Base-by-base conservation (phyloP, 1,140 invertebrate species). In the Diuraphis noxia region DNA sequence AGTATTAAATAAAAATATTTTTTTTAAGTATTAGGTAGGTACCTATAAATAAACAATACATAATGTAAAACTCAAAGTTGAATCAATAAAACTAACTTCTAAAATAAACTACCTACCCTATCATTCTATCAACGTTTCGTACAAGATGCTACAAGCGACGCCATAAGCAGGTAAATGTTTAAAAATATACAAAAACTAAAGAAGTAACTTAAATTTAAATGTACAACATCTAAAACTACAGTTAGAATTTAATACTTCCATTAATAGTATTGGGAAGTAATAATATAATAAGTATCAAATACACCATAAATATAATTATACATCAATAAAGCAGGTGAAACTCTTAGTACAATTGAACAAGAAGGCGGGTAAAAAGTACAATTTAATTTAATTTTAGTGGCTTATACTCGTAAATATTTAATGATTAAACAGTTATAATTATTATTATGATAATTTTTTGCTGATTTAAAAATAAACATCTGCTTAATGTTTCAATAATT, bases 381-480 rank as follows among this genome's bases (percentile, higher is more conserved):
- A 86, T 52, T 52, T 25, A 6, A 86, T 46, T 49, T 52, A 86
- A 86, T 49, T 21, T 36, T 52, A 86, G 4, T 86, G 46, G 34
- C 10, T 52, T 38, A 86, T 49, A 25, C 19, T 49, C 1, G 10
- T 52, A 36, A 52, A 52, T 86, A 86, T 38, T 86, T 86, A 36
- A 52, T 36, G 25, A 52, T 52, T 52, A 30, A 86, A 86, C 2
- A 5, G 56, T 72, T 17, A n/a, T n/a, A 72, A n/a, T 9, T 23
- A 49, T 23, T 36, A 86, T 17, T 36, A 30, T 30, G 36, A 25
- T 86, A 38, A 52, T 52, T 46, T 36, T 49, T 30, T n/a, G 3
- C 36, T 86, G 23, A 25, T n/a, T 85, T n/a, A 46, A 86, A 86
- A 52, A 25, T 52, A 23, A 86, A 86, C 85, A 86, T 86, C 85